Evolutionary conservation across 1,140 invertebrate species (phyloP).

Genomic region (Cheumatopsyche charites): DNA sequence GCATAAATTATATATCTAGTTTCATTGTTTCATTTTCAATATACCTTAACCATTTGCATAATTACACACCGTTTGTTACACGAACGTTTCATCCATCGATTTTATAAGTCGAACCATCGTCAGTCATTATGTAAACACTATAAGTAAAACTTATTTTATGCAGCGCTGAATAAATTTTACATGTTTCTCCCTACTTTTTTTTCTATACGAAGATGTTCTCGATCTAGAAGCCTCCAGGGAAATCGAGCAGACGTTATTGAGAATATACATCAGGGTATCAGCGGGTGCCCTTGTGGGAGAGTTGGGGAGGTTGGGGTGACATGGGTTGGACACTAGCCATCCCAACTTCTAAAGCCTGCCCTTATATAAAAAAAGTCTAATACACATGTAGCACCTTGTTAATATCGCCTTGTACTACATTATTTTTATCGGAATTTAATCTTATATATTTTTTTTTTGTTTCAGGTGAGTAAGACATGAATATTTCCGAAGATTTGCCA

Average conservation of each 20-base stretch:
- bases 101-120: not conserved
- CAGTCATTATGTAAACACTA: conserved; percentile 34
- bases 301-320: conserved; percentile 41
- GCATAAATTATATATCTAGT: conserved; percentile 24
- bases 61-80: not conserved
- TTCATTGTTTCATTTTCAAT: conserved; percentile 24
- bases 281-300: conserved; percentile 6
- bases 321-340: conserved; percentile 44
- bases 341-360: conserved; percentile 18
- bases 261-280: conserved; percentile 45
- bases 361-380: conserved; percentile 18
- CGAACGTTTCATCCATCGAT: not conserved
- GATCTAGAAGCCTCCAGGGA: conserved; percentile 40
- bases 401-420: not conserved
- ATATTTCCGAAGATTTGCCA: not conserved
- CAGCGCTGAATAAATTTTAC: conserved; percentile 46
- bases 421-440: not conserved
- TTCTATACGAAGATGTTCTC: conserved; percentile 45
- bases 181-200: conserved; percentile 29
- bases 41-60: conserved; percentile 13
- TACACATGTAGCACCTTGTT: conserved; percentile 13
- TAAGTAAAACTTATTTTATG: conserved; percentile 31
- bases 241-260: conserved; percentile 48
- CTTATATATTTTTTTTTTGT: conserved; percentile 12
- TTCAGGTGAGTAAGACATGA: conserved; percentile 17